Base-by-base conservation (phyloP, 92 coral and sea anemone species). In the Plumapathes pennacea region DNA sequence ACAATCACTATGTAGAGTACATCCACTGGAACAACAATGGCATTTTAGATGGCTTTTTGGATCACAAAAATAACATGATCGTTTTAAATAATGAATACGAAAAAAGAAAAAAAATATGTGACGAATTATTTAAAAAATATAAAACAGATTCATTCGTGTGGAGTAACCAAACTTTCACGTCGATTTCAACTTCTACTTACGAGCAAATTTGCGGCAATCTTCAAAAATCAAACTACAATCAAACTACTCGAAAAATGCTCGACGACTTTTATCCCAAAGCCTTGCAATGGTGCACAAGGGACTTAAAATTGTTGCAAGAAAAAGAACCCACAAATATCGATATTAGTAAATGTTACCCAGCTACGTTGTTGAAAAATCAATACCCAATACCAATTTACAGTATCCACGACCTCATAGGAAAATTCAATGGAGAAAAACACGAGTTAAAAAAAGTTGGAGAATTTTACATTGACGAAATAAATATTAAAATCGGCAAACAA, bases 241-340 rank as follows among this genome's bases (percentile, higher is more conserved):
- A 19, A 3, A 14, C 42, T 1, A 41, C 80, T 15, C 22, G 72
- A 13, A n/a, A 61, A 17, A 63, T 51, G 56, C 22, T 62, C 3
- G 80, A 72, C 27, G 80, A 72, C 0, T 72, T 20, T 43, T 61
- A 72, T 34, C 80, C 80, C 20, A 49, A 36, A 5, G 80, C 80
- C 0, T 26, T 72, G 5, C 72, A 72, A 22, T 72, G 64, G 72
- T 72, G 73, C 19, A 50, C 64, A n/a, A 39, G 34, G 25, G 49
- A 57, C 1, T 41, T 0, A 32, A 59, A 4, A 57, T 44, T 11
- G 26, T 50, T 27, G 20, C 1, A 6, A 25, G 34, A 3, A 1
- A 36, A 43, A n/a, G 58, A 17, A 4, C 38, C 7, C 38, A 9
- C 8, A 9, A 54, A 15, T 23, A 74, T 62, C 15, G 67, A 62